These are phyloP conservation scores for Microchrysa polita DNA, from an alignment of 2,888 invertebrate species.

Conservation along the genomic window DNA sequence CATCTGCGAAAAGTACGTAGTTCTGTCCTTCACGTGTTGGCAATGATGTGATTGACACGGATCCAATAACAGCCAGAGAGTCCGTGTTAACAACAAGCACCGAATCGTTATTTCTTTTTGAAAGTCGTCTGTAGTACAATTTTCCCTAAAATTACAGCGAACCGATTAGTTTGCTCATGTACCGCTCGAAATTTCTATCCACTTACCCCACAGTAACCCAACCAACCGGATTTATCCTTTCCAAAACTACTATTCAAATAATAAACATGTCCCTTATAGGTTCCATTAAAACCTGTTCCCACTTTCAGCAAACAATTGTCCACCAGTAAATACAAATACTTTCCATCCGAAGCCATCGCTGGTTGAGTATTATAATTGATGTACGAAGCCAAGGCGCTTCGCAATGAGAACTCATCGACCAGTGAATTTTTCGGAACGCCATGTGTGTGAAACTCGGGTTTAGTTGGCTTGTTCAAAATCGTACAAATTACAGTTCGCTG, in stretches of 20 bases:
- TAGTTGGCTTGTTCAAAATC: slow-evolving; percentile 81
- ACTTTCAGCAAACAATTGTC: slow-evolving; percentile 89
- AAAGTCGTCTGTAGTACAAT: slow-evolving; percentile 78
- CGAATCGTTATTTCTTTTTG: slow-evolving; percentile 65
- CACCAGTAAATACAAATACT: slow-evolving; percentile 86
- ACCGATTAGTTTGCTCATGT: too few relatives aligned
- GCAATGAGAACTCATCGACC: slow-evolving; percentile 67
- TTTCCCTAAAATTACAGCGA: slow-evolving; percentile 71
- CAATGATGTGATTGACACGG: slow-evolving; percentile 59
- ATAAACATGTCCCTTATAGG: slow-evolving; percentile 90
- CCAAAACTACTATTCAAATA: slow-evolving; percentile 85
- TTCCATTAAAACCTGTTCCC: slow-evolving; percentile 94
- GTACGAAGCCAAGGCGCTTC: slow-evolving; percentile 65
- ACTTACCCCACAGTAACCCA: slow-evolving; percentile 85
- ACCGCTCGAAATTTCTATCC: too few relatives aligned
- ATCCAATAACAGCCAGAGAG: slow-evolving; percentile 65
- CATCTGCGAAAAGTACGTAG: slow-evolving; percentile 75
- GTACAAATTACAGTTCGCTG: slow-evolving; percentile 91
- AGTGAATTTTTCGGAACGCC: slow-evolving; percentile 84
- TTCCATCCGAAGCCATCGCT: slow-evolving; percentile 89
- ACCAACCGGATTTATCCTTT: slow-evolving; percentile 81
- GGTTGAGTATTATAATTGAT: slow-evolving; percentile 65
- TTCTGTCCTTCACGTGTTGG: slow-evolving; percentile 61
- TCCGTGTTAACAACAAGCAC: slow-evolving; percentile 64
- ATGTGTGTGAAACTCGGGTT: slow-evolving; percentile 89